phyloP scores from a whole-genome alignment of 2,888 invertebrate genomes.

The Linnaemya tessellans region DNA sequence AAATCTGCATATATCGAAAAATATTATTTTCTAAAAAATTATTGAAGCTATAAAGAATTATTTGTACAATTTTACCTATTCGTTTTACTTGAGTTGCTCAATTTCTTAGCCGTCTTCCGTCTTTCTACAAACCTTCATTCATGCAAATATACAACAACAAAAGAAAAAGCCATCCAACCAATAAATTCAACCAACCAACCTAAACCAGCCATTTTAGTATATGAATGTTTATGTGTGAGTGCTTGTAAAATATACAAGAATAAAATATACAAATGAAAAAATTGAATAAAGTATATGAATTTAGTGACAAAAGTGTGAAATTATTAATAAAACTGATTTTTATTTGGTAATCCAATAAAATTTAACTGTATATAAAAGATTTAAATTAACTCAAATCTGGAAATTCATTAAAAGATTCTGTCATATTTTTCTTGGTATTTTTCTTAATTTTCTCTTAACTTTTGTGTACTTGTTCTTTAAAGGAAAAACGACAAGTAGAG shows the following conservation, averaged over 20 bases:
- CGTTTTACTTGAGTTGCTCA: conserved; percentile 64
- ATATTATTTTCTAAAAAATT: conserved; percentile 28
- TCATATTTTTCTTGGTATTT: conserved; percentile 59
- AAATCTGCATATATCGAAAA: conserved; percentile 37
- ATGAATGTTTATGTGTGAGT: conserved; percentile 66
- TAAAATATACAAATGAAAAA: conserved; percentile 53
- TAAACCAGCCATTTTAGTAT: conserved; percentile 70
- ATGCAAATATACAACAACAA: conserved; percentile 56
- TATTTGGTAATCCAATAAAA: neutral
- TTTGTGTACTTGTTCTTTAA: conserved; percentile 64
- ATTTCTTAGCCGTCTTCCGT: conserved; percentile 65
- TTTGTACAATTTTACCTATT: conserved; percentile 56
- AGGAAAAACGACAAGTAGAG: conserved; percentile 32
- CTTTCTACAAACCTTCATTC: conserved; percentile 64
- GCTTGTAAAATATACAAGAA: conserved; percentile 55
- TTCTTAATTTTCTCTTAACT: conserved; percentile 17
- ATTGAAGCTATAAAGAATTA: conserved; percentile 48
- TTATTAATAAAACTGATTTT: conserved; percentile 26
- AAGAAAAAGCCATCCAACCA: conserved; percentile 65
- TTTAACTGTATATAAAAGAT: neutral
- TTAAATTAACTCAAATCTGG: neutral
- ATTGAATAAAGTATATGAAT: conserved; percentile 10
- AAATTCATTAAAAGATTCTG: conserved; percentile 45
- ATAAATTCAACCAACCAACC: conserved; percentile 67
- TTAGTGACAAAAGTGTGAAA: conserved; percentile 37